Conservation (phyloP, 2,888 invertebrate species). For the Stenchaetothrips biformis region DNA sequence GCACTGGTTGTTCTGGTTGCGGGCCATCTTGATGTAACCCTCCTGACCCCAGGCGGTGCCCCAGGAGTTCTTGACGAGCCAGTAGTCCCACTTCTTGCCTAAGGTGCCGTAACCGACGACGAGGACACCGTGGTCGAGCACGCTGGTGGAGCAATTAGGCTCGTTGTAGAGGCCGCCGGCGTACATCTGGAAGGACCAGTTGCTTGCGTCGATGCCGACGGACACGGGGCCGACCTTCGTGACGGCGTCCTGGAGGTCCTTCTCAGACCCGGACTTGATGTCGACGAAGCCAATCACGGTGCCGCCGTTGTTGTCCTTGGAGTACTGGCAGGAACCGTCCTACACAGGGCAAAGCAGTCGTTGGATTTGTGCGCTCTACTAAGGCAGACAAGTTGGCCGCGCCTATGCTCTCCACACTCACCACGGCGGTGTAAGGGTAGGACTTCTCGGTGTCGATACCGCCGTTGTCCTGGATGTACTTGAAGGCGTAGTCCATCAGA, state of each 20-base stretch:
- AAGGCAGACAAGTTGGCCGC: no score
- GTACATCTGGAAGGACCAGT: conserved; percentile 78
- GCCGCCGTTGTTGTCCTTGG: conserved; percentile 57
- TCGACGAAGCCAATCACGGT: conserved; percentile 76
- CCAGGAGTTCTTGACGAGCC: conserved; percentile 54
- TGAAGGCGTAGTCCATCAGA: conserved; percentile 50
- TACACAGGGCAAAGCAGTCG: no score
- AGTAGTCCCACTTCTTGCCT: conserved; percentile 46
- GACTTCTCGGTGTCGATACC: conserved; percentile 54
- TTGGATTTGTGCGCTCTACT: no score
- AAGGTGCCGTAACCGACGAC: conserved; percentile 50
- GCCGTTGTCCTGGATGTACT: conserved; percentile 49
- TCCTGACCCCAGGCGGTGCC: conserved; percentile 47
- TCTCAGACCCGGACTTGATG: conserved; percentile 64
- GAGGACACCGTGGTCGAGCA: conserved; percentile 51
- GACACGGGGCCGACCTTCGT: conserved; percentile 78
- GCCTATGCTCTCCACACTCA: no score
- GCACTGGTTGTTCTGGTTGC: conserved; percentile 48
- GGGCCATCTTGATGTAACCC: conserved; percentile 48
- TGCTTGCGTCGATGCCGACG: conserved; percentile 83
- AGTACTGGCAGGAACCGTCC: conserved; percentile 48
- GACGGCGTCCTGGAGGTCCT: conserved; percentile 66
- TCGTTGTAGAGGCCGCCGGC: conserved; percentile 59
- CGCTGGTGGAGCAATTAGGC: conserved; percentile 44
- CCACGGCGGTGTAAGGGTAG: conserved; percentile 54